Conservation (phyloP, 1,140 invertebrate genomes). For the Drosophila mauritiana region DNA sequence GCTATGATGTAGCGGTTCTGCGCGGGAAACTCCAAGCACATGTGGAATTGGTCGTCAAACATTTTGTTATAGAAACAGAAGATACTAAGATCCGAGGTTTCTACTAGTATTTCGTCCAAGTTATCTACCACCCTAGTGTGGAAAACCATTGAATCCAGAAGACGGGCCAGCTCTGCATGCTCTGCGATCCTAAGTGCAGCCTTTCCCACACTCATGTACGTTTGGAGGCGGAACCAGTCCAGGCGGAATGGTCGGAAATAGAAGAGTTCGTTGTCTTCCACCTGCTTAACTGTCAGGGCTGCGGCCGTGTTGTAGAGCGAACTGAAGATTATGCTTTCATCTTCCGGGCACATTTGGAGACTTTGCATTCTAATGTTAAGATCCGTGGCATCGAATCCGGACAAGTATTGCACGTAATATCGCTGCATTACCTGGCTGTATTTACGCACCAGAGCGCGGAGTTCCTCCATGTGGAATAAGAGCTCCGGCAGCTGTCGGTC, state of each 20-base stretch:
- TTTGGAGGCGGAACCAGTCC: constrained; percentile 99
- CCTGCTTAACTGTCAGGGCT: constrained; percentile 95
- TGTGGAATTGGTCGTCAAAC: constrained; percentile 99
- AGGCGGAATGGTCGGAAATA: constrained; percentile 97
- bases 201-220: constrained; percentile 95
- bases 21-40: constrained; percentile 99
- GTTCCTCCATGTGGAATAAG: constrained; percentile 98
- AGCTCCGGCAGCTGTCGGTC: constrained; percentile 98
- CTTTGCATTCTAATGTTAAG: constrained; percentile 96
- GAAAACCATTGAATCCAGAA: constrained; percentile 98
- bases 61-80: constrained; percentile 99
- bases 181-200: constrained; percentile 93
- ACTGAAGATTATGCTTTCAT: constrained; percentile 97
- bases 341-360: constrained; percentile 94
- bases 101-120: constrained; percentile 98
- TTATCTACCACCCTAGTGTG: constrained; percentile 99
- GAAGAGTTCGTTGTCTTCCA: constrained; percentile 98
- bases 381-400: constrained; percentile 97
- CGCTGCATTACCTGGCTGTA: constrained; percentile 98
- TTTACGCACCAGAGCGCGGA: constrained; percentile 95
- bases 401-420: constrained; percentile 98
- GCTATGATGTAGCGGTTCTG: constrained; percentile 99
- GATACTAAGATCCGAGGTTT: constrained; percentile 98
- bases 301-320: constrained; percentile 96
- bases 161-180: constrained; percentile 93